A percentile compares a stretch with the other conserved stretches of the same genome.
These are phyloP conservation scores for Trididemnum nubilum DNA, from an alignment of 23 tunicate species.

Conservation along the genomic window DNA sequence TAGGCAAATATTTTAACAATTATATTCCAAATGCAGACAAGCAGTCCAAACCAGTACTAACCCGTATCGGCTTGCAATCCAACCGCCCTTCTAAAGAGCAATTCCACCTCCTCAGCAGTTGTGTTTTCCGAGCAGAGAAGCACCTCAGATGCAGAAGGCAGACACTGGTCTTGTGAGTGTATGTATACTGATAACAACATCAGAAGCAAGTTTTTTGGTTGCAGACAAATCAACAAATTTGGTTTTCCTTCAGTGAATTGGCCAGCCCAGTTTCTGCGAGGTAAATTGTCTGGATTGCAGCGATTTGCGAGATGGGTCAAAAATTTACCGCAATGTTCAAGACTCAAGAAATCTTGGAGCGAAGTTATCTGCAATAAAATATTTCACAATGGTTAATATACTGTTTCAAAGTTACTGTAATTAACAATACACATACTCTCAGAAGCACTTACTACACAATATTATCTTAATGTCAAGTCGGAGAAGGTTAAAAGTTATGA, in stretches of 20 bases:
- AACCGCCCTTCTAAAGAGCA: constrained; percentile 57
- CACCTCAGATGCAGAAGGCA: constrained; percentile 54
- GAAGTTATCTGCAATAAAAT: constrained; percentile 29
- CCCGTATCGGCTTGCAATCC: not conserved
- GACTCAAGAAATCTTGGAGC: constrained; percentile 28
- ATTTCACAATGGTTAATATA: too few species aligned
- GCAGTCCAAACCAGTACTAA: too few species aligned
- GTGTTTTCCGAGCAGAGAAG: constrained; percentile 51
- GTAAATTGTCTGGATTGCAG: not conserved
- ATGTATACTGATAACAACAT: constrained; percentile 42
- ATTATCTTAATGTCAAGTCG: too few species aligned
- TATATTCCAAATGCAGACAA: too few species aligned
- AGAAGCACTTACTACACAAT: too few species aligned
- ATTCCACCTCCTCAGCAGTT: constrained; percentile 54
- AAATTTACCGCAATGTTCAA: constrained; percentile 33
- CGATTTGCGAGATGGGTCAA: not conserved
- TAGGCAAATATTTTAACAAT: too few species aligned
- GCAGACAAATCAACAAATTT: constrained; percentile 39
- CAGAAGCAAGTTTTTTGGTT: constrained; percentile 21
- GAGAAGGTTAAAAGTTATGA: too few species aligned
- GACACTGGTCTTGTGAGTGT: constrained; percentile 16
- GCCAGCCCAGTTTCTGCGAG: not conserved
- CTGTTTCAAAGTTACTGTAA: too few species aligned
- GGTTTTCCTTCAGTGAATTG: constrained; percentile 33
- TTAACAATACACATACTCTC: too few species aligned